These are phyloP conservation scores for Zoanthus gigantus DNA, from an alignment of 92 coral and sea anemone genomes.

Conservation along the genomic window DNA sequence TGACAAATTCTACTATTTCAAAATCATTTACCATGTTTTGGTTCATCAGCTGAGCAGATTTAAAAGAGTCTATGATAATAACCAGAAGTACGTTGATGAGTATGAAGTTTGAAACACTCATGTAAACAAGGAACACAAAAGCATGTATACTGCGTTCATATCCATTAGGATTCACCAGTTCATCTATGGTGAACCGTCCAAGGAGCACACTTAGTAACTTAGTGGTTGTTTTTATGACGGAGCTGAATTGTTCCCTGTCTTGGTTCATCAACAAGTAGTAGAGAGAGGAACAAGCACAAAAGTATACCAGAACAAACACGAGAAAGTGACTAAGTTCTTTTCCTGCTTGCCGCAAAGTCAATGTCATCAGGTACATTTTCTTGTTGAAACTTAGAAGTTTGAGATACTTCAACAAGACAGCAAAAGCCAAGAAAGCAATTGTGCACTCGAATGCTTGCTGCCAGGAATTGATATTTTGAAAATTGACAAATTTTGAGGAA, in stretches of 20 bases:
- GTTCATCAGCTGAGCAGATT: slow-evolving; percentile 68
- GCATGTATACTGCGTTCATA: slow-evolving; percentile 68
- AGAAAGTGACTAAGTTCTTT: slow-evolving; percentile 71
- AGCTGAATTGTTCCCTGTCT: slow-evolving; percentile 75
- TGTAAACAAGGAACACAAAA: slow-evolving; percentile 72
- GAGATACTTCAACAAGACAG: slow-evolving; percentile 72
- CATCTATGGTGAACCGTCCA: slow-evolving; percentile 80
- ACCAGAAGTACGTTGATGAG: slow-evolving; percentile 82
- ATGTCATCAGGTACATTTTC: slow-evolving; percentile 83
- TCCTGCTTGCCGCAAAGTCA: slow-evolving; percentile 76
- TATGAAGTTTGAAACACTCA: slow-evolving; percentile 78
- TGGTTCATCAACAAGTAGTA: slow-evolving; percentile 72
- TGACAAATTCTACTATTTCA: slow-evolving; percentile 85
- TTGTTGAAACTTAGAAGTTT: slow-evolving; percentile 90
- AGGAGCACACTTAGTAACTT: slow-evolving; percentile 85
- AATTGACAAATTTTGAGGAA: slow-evolving; percentile 77
- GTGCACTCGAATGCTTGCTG: slow-evolving; percentile 83
- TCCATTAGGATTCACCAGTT: slow-evolving; percentile 60
- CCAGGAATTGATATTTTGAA: slow-evolving; percentile 90
- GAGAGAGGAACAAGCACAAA: slow-evolving; percentile 76
- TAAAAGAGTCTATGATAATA: slow-evolving; percentile 80
- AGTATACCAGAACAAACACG: slow-evolving; percentile 62
- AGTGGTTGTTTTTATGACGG: slow-evolving; percentile 69
- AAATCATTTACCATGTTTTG: slow-evolving; percentile 67
- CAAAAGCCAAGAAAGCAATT: slow-evolving; percentile 77